Percentiles rank a stretch among this genome's conserved stretches.
phyloP scores from a whole-genome alignment of 2,797 vertebrate genomes.

The Enteromius argenteus region DNA sequence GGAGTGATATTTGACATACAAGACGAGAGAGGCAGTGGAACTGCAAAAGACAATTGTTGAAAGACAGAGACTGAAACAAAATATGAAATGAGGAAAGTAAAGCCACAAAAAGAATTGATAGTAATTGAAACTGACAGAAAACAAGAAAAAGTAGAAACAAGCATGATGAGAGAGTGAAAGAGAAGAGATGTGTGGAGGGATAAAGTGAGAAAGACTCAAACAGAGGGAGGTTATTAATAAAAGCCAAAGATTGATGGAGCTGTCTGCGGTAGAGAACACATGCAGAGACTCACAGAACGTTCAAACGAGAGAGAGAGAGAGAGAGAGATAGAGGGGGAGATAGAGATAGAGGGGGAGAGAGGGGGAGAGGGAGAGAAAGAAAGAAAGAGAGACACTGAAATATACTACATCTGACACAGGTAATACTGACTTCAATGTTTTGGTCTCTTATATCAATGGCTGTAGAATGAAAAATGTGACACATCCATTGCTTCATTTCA shows the following conservation, averaged over 20 bases:
- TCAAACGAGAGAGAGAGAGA: slow-evolving; percentile 39
- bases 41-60: background rate
- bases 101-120: slow-evolving; percentile 10
- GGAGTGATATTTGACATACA: background rate
- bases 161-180: slow-evolving; percentile 47
- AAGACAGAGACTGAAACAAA: slow-evolving; percentile 9
- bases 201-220: slow-evolving; percentile 56
- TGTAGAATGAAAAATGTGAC: background rate
- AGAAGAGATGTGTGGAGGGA: slow-evolving; percentile 38
- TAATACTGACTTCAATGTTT: slow-evolving; percentile 21
- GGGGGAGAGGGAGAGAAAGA: background rate
- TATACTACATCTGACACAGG: slow-evolving; percentile 1
- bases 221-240: slow-evolving; percentile 48
- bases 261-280: slow-evolving; percentile 41
- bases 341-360: slow-evolving; percentile 1
- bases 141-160: slow-evolving; percentile 34
- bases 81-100: background rate
- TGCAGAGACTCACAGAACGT: slow-evolving; percentile 35
- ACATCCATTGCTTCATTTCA: background rate
- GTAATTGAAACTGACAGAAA: slow-evolving; percentile 33
- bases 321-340: slow-evolving; percentile 20
- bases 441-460: slow-evolving; percentile 19
- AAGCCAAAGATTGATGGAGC: slow-evolving; percentile 50
- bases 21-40: background rate
- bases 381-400: slow-evolving; percentile 7